These are phyloP conservation scores for Busseola fusca DNA, from an alignment of 2,888 invertebrate species.

Conservation along the genomic window DNA sequence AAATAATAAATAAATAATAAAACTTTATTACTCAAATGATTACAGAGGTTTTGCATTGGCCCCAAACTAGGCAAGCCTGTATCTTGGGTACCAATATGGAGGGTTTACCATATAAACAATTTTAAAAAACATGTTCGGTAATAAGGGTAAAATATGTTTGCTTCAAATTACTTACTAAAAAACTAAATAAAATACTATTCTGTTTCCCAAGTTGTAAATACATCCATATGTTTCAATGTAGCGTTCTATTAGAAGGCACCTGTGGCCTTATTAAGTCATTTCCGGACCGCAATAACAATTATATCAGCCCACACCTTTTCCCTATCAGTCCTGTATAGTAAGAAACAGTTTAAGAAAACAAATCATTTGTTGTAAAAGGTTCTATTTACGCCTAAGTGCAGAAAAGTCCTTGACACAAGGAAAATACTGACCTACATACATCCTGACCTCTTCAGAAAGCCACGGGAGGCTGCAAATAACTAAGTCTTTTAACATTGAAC, in stretches of 20 bases:
- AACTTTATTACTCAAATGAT: too few relatives aligned
- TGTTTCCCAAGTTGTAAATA: constrained; percentile 23
- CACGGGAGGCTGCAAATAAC: constrained; percentile 15
- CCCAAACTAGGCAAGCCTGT: too few relatives aligned
- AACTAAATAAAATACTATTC: too few relatives aligned
- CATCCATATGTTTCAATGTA: constrained; percentile 15
- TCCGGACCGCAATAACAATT: constrained; percentile 37
- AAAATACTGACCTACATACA: constrained; percentile 56
- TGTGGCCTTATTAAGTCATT: constrained; percentile 32
- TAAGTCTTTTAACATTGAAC: constrained; percentile 41
- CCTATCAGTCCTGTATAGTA: neutral
- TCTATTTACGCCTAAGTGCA: constrained; percentile 27
- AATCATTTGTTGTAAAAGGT: constrained; percentile 6
- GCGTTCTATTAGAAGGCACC: constrained; percentile 7
- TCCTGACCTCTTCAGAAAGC: constrained; percentile 37
- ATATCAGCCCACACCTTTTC: constrained; percentile 25
- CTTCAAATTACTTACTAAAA: too few relatives aligned
- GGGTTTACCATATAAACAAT: too few relatives aligned
- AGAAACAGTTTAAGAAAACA: constrained; percentile 2
- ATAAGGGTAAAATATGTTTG: too few relatives aligned
- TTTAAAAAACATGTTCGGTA: too few relatives aligned
- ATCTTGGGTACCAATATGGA: too few relatives aligned
- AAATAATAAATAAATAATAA: too few relatives aligned
- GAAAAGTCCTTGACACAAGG: constrained; percentile 53
- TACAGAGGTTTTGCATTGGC: too few relatives aligned